These are phyloP conservation scores for Hydropotes inermis DNA, from an alignment of 2,113 vertebrate genomes.

Conservation along the genomic window DNA sequence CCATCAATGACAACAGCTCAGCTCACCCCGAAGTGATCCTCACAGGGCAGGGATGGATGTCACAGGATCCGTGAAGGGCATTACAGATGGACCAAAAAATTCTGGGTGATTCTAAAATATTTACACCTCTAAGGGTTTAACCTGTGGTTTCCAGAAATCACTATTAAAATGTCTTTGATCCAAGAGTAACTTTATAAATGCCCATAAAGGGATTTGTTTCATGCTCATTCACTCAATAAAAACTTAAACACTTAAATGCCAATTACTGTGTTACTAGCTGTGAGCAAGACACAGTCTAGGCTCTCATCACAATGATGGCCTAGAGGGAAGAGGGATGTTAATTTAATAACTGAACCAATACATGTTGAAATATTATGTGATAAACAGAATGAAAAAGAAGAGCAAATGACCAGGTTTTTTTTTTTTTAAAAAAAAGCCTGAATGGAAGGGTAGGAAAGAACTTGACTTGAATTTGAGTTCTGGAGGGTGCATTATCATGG, in stretches of 20 bases:
- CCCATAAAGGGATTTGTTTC: neutral
- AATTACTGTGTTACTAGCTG: neutral
- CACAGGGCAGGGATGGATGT: neutral
- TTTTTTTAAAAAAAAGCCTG: neutral
- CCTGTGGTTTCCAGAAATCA: neutral
- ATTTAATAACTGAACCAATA: neutral
- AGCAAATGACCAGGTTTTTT: neutral
- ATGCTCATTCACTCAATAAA: neutral
- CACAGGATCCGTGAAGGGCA: neutral
- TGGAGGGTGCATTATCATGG: neutral
- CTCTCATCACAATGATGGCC: neutral
- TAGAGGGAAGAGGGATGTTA: neutral
- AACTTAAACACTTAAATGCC: neutral
- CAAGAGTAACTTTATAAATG: conserved; percentile 20
- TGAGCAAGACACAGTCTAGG: neutral
- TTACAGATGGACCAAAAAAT: neutral
- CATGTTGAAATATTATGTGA: neutral
- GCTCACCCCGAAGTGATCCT: neutral
- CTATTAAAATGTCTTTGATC: neutral
- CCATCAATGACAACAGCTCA: neutral
- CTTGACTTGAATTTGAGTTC: neutral
- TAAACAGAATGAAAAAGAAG: neutral
- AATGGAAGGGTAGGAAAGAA: neutral
- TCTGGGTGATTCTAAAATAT: neutral
- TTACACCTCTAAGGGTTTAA: neutral